These are phyloP conservation scores for Hoplostethus mediterraneus DNA, from an alignment of 2,797 vertebrate species.

Conservation along the genomic window DNA sequence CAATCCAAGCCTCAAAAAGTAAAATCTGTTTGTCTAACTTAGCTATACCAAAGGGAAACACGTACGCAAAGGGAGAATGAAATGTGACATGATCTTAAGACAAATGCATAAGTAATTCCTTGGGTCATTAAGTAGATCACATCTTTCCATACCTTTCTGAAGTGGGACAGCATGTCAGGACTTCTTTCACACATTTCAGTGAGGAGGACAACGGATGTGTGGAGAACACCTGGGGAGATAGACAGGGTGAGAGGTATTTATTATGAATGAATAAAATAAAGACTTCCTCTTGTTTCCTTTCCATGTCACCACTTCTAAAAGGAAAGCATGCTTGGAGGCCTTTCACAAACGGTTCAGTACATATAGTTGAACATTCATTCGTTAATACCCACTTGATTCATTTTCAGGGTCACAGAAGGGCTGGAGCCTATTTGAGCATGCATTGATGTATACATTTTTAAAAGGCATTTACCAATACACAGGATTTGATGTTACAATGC, in stretches of 20 bases:
- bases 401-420: too few relatives aligned
- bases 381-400: too few relatives aligned
- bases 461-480: too few relatives aligned
- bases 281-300: background rate
- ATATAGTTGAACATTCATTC: too few relatives aligned
- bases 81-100: slow-evolving; percentile 72
- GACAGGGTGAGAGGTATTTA: background rate
- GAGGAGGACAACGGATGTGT: slow-evolving; percentile 98
- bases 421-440: too few relatives aligned
- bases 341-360: too few relatives aligned
- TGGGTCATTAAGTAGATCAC: slow-evolving; percentile 1
- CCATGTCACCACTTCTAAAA: background rate
- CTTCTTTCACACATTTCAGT: slow-evolving; percentile 99
- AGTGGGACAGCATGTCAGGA: slow-evolving; percentile 98
- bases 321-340: too few relatives aligned
- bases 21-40: slow-evolving; percentile 51
- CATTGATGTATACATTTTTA: too few relatives aligned
- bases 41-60: slow-evolving; percentile 65
- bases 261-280: background rate
- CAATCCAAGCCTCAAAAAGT: slow-evolving; percentile 53
- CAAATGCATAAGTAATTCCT: slow-evolving; percentile 54
- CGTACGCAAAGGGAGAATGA: slow-evolving; percentile 74
- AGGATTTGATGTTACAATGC: too few relatives aligned
- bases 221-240: slow-evolving; percentile 91
- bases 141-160: slow-evolving; percentile 92